phyloP scores from a whole-genome alignment of 2,797 vertebrate genomes.

The Channallabes apus region DNA sequence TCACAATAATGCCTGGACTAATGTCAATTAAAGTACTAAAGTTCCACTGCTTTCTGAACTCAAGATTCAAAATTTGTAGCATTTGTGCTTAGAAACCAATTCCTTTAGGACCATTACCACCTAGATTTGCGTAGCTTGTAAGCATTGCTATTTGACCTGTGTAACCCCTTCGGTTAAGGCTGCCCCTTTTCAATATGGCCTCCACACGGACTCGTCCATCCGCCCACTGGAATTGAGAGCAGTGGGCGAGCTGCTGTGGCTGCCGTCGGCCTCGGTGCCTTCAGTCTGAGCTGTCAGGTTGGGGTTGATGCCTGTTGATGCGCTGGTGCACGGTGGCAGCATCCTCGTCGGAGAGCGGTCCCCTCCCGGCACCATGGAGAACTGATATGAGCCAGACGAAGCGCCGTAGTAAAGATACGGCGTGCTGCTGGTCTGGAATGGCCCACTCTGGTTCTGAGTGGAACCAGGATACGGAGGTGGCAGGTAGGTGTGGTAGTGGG shows the following conservation, averaged over 20 bases:
- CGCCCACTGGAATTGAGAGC: constrained; percentile 88
- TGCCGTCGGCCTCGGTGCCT: constrained; percentile 84
- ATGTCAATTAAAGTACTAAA: constrained; percentile 35
- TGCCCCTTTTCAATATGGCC: constrained; percentile 72
- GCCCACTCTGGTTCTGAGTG: constrained; percentile 89
- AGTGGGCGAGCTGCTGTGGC: constrained; percentile 89
- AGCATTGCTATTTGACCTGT: constrained; percentile 45
- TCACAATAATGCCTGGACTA: constrained; percentile 52
- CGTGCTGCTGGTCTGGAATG: constrained; percentile 91
- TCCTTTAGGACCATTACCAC: constrained; percentile 37
- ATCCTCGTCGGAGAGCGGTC: constrained; percentile 87
- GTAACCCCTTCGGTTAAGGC: background rate
- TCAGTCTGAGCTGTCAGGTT: constrained; percentile 86
- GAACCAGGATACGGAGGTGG: constrained; percentile 89
- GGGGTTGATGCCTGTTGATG: constrained; percentile 85
- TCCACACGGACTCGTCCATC: constrained; percentile 90
- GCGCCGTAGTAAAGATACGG: constrained; percentile 91
- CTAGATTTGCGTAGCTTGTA: constrained; percentile 34
- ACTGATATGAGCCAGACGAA: constrained; percentile 88
- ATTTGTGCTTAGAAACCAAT: constrained; percentile 58
- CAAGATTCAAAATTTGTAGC: constrained; percentile 26
- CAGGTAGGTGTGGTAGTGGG: constrained; percentile 89
- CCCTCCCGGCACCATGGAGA: constrained; percentile 87
- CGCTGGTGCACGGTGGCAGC: constrained; percentile 85
- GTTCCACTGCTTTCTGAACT: constrained; percentile 39